A percentile compares a stretch with the other conserved stretches of the same genome.
Evolutionary conservation across 2,797 vertebrate genomes (phyloP).

Genomic region (Smutsia temminckii): DNA sequence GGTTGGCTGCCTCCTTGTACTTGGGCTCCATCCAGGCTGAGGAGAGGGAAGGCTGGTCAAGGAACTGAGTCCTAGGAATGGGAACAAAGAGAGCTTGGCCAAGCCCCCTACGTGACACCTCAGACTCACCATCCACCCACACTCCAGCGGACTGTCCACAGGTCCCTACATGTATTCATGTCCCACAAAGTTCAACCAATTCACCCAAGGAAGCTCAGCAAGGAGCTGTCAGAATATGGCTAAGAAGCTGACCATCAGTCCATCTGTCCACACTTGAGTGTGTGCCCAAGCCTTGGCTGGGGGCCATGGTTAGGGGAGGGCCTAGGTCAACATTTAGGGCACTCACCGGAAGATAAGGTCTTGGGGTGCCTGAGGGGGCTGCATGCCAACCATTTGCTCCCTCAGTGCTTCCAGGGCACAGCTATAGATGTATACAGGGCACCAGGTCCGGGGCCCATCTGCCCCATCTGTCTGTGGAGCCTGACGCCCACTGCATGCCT

Average conservation of each 20-base stretch:
- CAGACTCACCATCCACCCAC: neutral
- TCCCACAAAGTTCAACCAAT: neutral
- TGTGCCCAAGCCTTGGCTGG: neutral
- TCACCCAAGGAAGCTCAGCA: neutral
- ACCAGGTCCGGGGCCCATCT: constrained; percentile 87
- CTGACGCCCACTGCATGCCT: constrained; percentile 88
- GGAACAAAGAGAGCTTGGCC: neutral
- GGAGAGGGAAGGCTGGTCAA: constrained; percentile 89
- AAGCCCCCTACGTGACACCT: neutral
- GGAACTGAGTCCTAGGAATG: constrained; percentile 90
- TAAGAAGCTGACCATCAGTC: neutral
- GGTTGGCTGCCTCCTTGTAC: constrained; percentile 93
- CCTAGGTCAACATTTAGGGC: neutral
- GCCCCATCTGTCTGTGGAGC: constrained; percentile 87
- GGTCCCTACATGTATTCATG: neutral
- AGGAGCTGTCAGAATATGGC: neutral
- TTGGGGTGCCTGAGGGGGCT: constrained; percentile 85
- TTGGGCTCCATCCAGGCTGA: constrained; percentile 93
- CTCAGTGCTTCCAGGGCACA: constrained; percentile 93
- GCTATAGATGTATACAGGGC: constrained; percentile 96
- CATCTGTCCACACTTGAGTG: neutral
- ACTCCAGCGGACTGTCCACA: neutral
- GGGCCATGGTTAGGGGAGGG: neutral
- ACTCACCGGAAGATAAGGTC: constrained; percentile 94
- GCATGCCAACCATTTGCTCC: constrained; percentile 92